phyloP scores from a whole-genome alignment of 1,140 invertebrate genomes.

The Eupristina koningsbergeri region DNA sequence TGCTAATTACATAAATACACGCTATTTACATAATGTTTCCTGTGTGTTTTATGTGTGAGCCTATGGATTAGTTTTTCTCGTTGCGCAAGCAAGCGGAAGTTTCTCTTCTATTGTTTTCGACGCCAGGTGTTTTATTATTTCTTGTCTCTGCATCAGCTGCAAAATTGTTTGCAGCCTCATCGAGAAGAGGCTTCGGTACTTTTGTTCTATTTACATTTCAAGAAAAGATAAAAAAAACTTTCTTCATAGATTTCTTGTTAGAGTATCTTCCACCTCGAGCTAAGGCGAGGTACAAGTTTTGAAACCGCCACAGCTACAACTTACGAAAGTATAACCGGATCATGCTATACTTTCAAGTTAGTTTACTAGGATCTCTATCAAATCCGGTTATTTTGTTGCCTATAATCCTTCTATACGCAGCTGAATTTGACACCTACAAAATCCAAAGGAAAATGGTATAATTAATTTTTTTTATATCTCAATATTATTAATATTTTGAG shows the following conservation, averaged over 20 bases:
- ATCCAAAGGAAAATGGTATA: neutral
- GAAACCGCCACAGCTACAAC: constrained; percentile 52
- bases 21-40: constrained; percentile 65
- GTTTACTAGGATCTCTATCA: constrained; percentile 52
- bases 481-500: neutral
- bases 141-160: neutral
- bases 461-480: neutral
- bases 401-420: constrained; percentile 77
- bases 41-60: constrained; percentile 48
- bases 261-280: constrained; percentile 36
- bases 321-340: constrained; percentile 65
- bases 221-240: neutral
- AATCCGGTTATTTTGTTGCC: neutral
- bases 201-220: constrained; percentile 42
- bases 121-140: constrained; percentile 2
- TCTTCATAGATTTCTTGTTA: neutral
- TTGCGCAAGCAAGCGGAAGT: constrained; percentile 44
- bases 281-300: constrained; percentile 34
- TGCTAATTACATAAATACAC: constrained; percentile 73
- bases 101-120: constrained; percentile 29
- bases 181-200: neutral
- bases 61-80: constrained; percentile 21
- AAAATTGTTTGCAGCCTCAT: neutral
- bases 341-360: constrained; percentile 67
- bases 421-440: constrained; percentile 82